phyloP scores from a whole-genome alignment of 2,888 invertebrate genomes.

The Phyto melanocephala region DNA sequence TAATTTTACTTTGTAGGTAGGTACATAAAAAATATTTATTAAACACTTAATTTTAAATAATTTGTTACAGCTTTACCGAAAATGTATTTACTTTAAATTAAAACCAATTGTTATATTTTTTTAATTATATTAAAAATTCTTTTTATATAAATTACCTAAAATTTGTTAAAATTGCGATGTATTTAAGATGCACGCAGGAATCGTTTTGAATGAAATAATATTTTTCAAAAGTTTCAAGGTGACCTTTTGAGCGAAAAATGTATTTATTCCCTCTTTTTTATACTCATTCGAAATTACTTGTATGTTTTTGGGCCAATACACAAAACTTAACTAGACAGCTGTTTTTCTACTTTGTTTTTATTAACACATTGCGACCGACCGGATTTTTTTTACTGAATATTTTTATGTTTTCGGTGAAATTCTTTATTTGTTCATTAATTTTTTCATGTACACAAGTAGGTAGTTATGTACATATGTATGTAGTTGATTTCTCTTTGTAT shows the following conservation, averaged over 20 bases:
- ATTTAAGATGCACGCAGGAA: constrained; percentile 53
- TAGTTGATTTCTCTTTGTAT: constrained; percentile 1
- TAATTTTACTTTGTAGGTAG: neutral
- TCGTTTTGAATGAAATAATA: constrained; percentile 58
- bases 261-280: constrained; percentile 49
- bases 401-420: neutral
- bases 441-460: no score
- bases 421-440: neutral
- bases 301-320: constrained; percentile 31
- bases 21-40: no score
- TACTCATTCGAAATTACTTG: constrained; percentile 30
- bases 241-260: constrained; percentile 62
- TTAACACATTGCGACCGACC: neutral
- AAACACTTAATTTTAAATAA: no score
- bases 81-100: neutral
- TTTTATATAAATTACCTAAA: constrained; percentile 53
- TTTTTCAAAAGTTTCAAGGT: constrained; percentile 64
- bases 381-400: neutral
- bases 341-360: constrained; percentile 11
- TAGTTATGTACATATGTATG: no score
- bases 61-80: no score
- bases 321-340: constrained; percentile 50
- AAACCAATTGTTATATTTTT: neutral
- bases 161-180: constrained; percentile 51
- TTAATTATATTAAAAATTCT: neutral